Evolutionary conservation across 2,888 invertebrate genomes (phyloP).

Genomic region (Ommatoiulus sabulosus): DNA sequence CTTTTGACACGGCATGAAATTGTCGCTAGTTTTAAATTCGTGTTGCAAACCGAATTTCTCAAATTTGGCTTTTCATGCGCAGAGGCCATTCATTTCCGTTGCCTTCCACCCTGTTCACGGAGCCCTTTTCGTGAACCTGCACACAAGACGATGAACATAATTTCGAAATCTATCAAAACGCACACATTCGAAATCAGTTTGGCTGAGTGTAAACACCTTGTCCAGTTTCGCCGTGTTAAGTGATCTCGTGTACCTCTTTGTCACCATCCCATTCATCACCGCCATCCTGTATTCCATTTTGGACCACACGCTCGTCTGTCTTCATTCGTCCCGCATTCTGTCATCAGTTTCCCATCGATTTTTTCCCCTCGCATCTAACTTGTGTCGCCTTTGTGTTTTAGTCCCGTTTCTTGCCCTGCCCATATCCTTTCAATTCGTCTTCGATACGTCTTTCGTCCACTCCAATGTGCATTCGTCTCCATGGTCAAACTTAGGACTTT

Average conservation of each 20-base stretch:
- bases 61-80: not conserved
- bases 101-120: not conserved
- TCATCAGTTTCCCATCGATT: slow-evolving; percentile 14
- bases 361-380: not conserved
- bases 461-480: not conserved
- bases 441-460: not conserved
- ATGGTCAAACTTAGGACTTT: not conserved
- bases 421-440: slow-evolving; percentile 19
- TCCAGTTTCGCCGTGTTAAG: slow-evolving; percentile 28
- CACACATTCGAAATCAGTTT: slow-evolving; percentile 34
- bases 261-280: slow-evolving; percentile 1
- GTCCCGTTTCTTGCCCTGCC: not conserved
- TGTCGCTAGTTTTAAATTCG: no score
- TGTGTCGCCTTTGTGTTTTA: not conserved
- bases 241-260: slow-evolving; percentile 17
- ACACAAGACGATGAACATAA: not conserved
- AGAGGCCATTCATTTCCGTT: not conserved
- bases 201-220: slow-evolving; percentile 13
- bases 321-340: slow-evolving; percentile 17
- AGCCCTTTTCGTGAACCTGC: not conserved
- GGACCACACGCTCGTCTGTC: slow-evolving; percentile 4
- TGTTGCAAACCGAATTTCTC: no score
- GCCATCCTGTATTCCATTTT: not conserved
- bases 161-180: slow-evolving; percentile 23
- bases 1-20: no score